These are phyloP conservation scores for Gadopsis marmoratus DNA, from an alignment of 2,797 vertebrate species.

Conservation along the genomic window DNA sequence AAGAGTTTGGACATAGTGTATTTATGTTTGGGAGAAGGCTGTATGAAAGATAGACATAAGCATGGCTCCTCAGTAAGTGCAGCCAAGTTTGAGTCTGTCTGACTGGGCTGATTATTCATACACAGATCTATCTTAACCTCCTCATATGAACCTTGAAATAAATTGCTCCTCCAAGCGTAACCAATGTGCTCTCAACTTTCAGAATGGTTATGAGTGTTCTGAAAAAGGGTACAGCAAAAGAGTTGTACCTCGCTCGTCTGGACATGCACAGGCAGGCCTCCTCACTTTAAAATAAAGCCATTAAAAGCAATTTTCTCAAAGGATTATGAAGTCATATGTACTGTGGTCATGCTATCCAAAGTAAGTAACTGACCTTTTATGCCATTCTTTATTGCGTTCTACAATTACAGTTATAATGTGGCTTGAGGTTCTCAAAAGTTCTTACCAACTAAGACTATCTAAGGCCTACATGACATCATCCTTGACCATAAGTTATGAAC, in stretches of 20 bases:
- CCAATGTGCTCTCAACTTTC: conserved; percentile 56
- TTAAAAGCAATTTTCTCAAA: conserved; percentile 35
- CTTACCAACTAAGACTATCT: conserved; percentile 12
- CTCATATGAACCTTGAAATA: conserved; percentile 70
- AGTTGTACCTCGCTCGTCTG: conserved; percentile 6
- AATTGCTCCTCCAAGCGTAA: conserved; percentile 71
- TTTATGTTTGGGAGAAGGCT: conserved; percentile 45
- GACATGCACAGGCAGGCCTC: conserved; percentile 6
- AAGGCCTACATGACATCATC: not conserved
- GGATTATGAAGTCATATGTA: conserved; percentile 35
- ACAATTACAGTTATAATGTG: conserved; percentile 22
- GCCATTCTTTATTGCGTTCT: conserved; percentile 21
- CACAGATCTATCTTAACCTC: conserved; percentile 60
- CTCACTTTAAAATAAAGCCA: conserved; percentile 48
- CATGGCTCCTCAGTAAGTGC: conserved; percentile 41
- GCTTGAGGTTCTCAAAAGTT: conserved; percentile 12
- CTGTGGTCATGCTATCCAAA: conserved; percentile 1
- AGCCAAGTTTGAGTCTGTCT: conserved; percentile 47
- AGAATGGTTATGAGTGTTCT: conserved; percentile 46
- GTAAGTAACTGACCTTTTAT: conserved; percentile 37
- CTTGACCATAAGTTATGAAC: not conserved
- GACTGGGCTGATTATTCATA: conserved; percentile 65
- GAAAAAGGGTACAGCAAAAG: conserved; percentile 34
- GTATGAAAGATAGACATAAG: conserved; percentile 42
- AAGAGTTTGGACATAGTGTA: conserved; percentile 40